These are phyloP conservation scores for Cephalophus harveyi DNA, from an alignment of 2,113 vertebrate genomes.

Conservation along the genomic window DNA sequence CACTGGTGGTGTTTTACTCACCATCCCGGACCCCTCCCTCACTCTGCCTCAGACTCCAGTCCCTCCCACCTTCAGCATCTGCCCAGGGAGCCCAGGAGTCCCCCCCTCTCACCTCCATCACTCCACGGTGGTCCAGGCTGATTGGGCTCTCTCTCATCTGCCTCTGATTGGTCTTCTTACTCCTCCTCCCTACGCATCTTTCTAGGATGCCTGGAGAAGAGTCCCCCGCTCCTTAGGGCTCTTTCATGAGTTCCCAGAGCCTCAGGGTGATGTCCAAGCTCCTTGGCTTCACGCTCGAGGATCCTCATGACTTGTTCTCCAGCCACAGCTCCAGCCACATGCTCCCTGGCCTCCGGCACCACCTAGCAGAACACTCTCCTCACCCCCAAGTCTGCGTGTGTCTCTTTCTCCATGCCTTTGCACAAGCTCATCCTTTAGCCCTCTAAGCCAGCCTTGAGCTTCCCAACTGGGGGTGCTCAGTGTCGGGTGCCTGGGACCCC, in stretches of 20 bases:
- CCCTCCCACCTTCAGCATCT: neutral
- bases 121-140: fast-evolving
- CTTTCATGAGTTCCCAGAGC: fast-evolving
- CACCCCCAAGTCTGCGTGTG: fast-evolving
- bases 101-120: fast-evolving
- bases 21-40: fast-evolving
- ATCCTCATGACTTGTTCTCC: neutral
- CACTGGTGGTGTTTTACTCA: fast-evolving
- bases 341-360: neutral
- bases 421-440: no score
- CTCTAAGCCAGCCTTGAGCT: no score
- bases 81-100: neutral
- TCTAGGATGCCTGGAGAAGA: neutral
- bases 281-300: neutral
- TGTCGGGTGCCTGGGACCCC: fast-evolving
- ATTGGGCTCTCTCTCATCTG: neutral
- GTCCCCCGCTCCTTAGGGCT: neutral
- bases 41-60: fast-evolving
- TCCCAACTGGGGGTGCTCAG: fast-evolving
- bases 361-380: neutral
- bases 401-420: neutral
- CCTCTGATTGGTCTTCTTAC: neutral
- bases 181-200: no score
- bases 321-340: fast-evolving
- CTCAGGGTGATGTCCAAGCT: neutral